These are phyloP conservation scores for Hydropsyche betteni DNA, from an alignment of 2,888 invertebrate genomes.

Conservation along the genomic window DNA sequence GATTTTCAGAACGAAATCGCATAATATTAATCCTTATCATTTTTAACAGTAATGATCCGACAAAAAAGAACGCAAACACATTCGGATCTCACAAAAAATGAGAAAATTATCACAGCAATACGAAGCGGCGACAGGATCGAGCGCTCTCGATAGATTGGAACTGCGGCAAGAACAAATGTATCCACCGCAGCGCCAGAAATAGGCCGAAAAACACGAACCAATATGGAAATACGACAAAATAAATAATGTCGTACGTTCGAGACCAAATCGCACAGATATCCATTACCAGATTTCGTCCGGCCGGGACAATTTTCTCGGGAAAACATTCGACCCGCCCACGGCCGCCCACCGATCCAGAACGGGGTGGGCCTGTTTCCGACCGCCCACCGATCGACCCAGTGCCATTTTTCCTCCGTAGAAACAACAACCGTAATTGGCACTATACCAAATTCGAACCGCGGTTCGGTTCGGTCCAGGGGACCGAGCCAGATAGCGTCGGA, in stretches of 20 bases:
- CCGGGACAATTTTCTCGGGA: conserved; percentile 30
- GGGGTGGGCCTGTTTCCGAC: neutral
- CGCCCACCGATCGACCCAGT: neutral
- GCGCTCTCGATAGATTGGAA: no score
- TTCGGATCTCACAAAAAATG: neutral
- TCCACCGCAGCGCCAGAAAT: neutral
- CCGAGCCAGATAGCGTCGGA: neutral
- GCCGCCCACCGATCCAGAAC: neutral
- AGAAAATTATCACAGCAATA: neutral
- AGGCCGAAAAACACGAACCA: conserved; percentile 2
- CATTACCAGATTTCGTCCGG: conserved; percentile 22
- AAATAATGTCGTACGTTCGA: conserved; percentile 24
- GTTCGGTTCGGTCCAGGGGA: conserved; percentile 26
- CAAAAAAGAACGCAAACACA: no score
- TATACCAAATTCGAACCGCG: conserved; percentile 20
- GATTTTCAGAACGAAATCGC: no score
- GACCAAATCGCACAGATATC: conserved; percentile 23
- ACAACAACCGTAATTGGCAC: conserved; percentile 38
- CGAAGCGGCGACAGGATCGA: neutral
- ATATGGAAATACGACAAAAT: conserved; percentile 34
- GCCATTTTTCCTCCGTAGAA: conserved; percentile 3
- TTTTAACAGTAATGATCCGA: no score
- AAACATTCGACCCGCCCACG: conserved; percentile 12
- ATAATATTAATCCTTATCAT: no score
- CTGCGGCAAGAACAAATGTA: neutral